Evolutionary conservation across 2,797 vertebrate genomes (phyloP), one percentile per base, ranked within the genome.

Genomic region (Tachyglossus aculeatus): DNA sequence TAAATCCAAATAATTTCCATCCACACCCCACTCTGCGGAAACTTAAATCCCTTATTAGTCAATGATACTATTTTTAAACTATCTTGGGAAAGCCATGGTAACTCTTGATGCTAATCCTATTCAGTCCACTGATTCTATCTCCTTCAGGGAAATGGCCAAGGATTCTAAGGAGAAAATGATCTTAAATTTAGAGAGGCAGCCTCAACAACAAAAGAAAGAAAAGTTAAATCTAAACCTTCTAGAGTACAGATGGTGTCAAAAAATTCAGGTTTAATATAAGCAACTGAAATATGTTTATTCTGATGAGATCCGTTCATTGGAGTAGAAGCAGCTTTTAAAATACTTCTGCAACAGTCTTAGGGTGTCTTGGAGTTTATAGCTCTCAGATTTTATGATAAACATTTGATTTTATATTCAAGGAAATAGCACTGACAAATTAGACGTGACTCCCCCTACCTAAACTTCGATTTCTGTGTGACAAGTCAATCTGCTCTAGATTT

Each of bases 1-100:
- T 86, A 85, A 83, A 72, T 80, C 78, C 74, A 85, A 74, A 83
- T 82, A 83, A 82, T 86, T 86, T 83, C 40, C 64, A 81, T 74
- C 50, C 36, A n/a, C 4, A 56, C 14, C 41, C 78, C 73, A 50
- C 45, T 76, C 53, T n/a, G 64, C 70, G 67, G 70, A 81, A 58
- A 58, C 15, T 81, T 83, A 85, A 83, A 81, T 86, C 82, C 65
- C 63, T 74, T 83, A 86, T 84, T 85, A 81, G 55, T 82, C 59
- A 79, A 51, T 73, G 79, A 81, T 57, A 3, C 0, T 50, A 67
- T 80, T 86, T 88, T 88, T 84, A 77, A 82, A 74, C 74, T 80
- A 72, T 52, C 44, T 62, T 67, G 59, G 70, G 79, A 87, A 89
- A 81, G 67, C 61, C 81, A 74, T 36, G 16, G 51, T 45, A 81